Conservation (phyloP, 2,888 invertebrate genomes). For the Oasisia sp. region DNA sequence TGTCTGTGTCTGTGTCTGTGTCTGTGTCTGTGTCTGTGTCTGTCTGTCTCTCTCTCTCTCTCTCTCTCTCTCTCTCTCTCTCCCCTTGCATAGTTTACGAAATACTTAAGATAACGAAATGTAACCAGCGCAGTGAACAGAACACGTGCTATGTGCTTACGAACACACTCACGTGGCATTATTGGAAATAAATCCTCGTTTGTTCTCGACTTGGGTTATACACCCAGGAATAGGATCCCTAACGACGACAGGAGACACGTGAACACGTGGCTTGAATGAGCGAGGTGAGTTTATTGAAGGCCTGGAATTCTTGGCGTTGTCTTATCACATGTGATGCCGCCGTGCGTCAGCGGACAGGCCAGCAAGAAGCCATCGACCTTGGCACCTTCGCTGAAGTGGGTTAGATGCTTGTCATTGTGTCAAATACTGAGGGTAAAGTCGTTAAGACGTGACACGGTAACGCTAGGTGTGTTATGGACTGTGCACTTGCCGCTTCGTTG, state of each 20-base stretch:
- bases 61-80: not conserved
- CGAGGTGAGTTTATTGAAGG: not conserved
- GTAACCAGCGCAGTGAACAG: no score
- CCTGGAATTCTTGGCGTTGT: not conserved
- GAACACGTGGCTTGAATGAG: not conserved
- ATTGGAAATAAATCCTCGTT: slow-evolving; percentile 12
- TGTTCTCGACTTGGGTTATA: not conserved
- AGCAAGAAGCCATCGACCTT: not conserved
- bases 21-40: not conserved
- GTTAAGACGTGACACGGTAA: not conserved
- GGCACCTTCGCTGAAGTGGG: not conserved
- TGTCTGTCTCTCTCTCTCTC: not conserved
- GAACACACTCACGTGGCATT: not conserved
- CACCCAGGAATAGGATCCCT: not conserved
- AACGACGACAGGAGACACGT: not conserved
- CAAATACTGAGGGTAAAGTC: not conserved
- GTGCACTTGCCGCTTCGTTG: no score
- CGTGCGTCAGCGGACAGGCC: not conserved
- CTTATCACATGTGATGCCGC: not conserved
- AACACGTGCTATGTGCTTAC: not conserved
- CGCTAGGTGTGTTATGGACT: not conserved
- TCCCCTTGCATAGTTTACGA: not conserved
- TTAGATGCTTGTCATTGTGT: not conserved
- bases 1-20: not conserved
- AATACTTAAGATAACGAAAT: no score